Evolutionary conservation across 2,797 vertebrate species (phyloP), one percentile per base, ranked within the genome.

Genomic region (Cirrhinus molitorella): DNA sequence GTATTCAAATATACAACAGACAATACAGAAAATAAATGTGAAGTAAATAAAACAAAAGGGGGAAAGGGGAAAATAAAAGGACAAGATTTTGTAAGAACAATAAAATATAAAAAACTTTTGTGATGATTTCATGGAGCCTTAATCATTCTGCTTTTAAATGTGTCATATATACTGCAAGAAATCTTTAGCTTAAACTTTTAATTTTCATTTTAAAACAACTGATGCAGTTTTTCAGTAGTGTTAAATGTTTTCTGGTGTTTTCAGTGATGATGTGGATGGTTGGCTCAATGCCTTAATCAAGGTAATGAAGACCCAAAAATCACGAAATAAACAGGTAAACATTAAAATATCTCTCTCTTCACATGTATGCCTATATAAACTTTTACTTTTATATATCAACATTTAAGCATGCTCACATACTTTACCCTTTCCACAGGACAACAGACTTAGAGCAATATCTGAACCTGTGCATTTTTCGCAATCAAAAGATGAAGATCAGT

Each of bases 261-360:
- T 40, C 31, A 95, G 95, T 2, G n/a, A 73, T 1, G 92, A 94
- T 1, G 89, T 92, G 78, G 88, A 95, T 0, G 65, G 57, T 9
- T 95, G 94, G 94, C 93, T 91, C 85, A 31, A 25, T 55, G 90
- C 80, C 68, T 83, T 96, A 61, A 90, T 81, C 81, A 83, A 90
- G 0, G 90, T 89, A 53, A 66, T 94, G 83, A 90, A 90, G 53
- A 81, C 80, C 31, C 10, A 49, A 14, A 72, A 34, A 79, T 10
- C 47, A 34, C 37, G n/a, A 8, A 37, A 16, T 9, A 25, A 4
- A n/a, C 45, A 81, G 49, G 66, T 73, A 57, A 78, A 57, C 14
- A 21, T 21, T 63, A 19, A 45, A 49, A 40, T 14, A 16, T 66
- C 10, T 49, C 28, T 40, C 31, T 63, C 57, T 73, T 5, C 6